These are phyloP conservation scores for Acrossocheilus fasciatus DNA, from an alignment of 2,797 vertebrate genomes.

Conservation along the genomic window DNA sequence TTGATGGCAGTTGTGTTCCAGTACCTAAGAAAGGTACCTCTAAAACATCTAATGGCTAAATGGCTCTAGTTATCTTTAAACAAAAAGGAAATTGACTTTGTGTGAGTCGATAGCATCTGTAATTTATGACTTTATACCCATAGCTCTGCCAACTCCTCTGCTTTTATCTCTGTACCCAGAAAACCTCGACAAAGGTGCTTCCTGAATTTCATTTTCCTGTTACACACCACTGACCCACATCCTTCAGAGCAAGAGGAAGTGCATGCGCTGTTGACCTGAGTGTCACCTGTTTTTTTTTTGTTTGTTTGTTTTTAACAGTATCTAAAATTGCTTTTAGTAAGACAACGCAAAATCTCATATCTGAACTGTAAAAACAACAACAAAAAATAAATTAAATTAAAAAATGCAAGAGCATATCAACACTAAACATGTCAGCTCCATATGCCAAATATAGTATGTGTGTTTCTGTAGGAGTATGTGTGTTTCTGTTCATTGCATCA, in stretches of 20 bases:
- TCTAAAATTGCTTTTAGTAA: background rate
- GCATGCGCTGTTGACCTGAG: background rate
- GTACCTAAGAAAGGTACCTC: background rate
- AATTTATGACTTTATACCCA: constrained; percentile 64
- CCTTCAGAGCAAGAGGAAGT: constrained; percentile 14
- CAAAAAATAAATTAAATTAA: background rate
- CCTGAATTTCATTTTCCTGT: constrained; percentile 68
- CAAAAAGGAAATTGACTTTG: constrained; percentile 3
- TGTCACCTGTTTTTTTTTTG: background rate
- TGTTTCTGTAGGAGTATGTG: background rate
- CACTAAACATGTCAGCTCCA: background rate
- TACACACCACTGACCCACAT: constrained; percentile 52
- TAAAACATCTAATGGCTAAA: background rate
- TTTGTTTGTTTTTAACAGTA: background rate
- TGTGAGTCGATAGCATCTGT: constrained; percentile 48
- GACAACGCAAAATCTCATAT: background rate
- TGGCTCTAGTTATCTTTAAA: background rate
- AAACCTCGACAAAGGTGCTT: constrained; percentile 66
- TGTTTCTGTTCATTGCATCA: background rate
- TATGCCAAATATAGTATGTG: background rate
- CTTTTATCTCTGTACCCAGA: constrained; percentile 72
- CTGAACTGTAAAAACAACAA: background rate
- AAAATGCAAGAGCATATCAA: background rate
- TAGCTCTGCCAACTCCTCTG: constrained; percentile 50
- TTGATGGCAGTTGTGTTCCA: background rate